Conservation (phyloP, 2,888 invertebrate species). For the Disparrhopalites patrizii region DNA sequence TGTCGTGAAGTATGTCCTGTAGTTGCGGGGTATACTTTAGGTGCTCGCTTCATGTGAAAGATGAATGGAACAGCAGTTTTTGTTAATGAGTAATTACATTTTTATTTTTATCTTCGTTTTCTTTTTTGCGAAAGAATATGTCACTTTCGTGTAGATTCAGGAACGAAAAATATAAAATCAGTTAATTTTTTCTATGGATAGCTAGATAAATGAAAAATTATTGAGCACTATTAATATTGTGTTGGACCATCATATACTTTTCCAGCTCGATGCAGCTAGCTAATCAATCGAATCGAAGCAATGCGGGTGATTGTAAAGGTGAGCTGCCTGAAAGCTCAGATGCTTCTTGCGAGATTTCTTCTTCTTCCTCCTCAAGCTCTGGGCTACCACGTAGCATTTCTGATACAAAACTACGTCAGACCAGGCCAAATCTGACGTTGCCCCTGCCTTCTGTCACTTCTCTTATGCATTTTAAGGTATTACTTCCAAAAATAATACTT, state of each 20-base stretch:
- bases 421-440: conserved; percentile 51
- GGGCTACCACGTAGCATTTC: conserved; percentile 52
- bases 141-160: too few species aligned
- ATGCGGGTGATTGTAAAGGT: conserved; percentile 27
- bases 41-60: too few species aligned
- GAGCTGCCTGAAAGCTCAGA: conserved; percentile 21
- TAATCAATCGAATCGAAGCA: conserved; percentile 23
- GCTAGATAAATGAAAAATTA: too few species aligned
- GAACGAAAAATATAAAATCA: too few species aligned
- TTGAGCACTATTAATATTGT: neutral
- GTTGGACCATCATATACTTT: conserved; percentile 14
- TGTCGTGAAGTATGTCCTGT: too few species aligned
- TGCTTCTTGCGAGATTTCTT: conserved; percentile 19
- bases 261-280: conserved; percentile 24
- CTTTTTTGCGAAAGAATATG: too few species aligned
- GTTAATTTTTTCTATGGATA: too few species aligned
- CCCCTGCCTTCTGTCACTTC: conserved; percentile 52
- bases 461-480: conserved; percentile 53
- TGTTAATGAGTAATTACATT: too few species aligned
- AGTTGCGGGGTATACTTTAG: too few species aligned
- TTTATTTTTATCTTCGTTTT: too few species aligned
- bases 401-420: conserved; percentile 51
- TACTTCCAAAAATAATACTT: too few species aligned
- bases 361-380: conserved; percentile 20
- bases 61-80: too few species aligned